A percentile compares a stretch with the other conserved stretches of the same genome.
phyloP scores from a whole-genome alignment of 2,888 invertebrate genomes.

The Saturnia pavonia region DNA sequence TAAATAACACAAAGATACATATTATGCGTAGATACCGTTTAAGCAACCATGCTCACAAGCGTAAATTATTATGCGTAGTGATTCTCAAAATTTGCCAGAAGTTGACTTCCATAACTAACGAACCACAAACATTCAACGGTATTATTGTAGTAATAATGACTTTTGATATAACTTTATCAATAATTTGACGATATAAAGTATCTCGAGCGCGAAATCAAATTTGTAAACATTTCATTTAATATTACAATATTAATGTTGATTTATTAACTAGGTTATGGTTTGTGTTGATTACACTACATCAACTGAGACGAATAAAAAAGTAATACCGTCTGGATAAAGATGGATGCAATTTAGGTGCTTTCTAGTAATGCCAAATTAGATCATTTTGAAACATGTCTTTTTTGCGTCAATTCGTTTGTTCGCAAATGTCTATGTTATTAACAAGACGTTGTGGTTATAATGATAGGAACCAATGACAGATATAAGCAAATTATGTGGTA shows the following conservation, averaged over 20 bases:
- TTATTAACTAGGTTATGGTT: slow-evolving; percentile 1
- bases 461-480: too few relatives aligned
- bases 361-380: background rate
- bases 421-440: too few relatives aligned
- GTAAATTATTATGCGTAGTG: slow-evolving; percentile 47
- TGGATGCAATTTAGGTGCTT: background rate
- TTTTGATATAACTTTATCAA: background rate
- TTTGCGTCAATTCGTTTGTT: too few relatives aligned
- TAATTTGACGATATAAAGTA: background rate
- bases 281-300: background rate
- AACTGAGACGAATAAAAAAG: background rate
- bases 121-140: slow-evolving; percentile 54
- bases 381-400: background rate
- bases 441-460: too few relatives aligned
- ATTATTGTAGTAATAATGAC: background rate
- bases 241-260: background rate
- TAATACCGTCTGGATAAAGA: background rate
- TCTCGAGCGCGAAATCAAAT: slow-evolving; percentile 6
- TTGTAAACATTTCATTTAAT: background rate
- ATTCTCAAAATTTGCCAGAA: slow-evolving; percentile 45
- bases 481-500: too few relatives aligned
- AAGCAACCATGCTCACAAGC: slow-evolving; percentile 34
- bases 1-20: background rate
- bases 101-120: slow-evolving; percentile 47
- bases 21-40: slow-evolving; percentile 43